Base-by-base conservation (phyloP, 2,113 vertebrate species). In the Chloropsis hardwickii region DNA sequence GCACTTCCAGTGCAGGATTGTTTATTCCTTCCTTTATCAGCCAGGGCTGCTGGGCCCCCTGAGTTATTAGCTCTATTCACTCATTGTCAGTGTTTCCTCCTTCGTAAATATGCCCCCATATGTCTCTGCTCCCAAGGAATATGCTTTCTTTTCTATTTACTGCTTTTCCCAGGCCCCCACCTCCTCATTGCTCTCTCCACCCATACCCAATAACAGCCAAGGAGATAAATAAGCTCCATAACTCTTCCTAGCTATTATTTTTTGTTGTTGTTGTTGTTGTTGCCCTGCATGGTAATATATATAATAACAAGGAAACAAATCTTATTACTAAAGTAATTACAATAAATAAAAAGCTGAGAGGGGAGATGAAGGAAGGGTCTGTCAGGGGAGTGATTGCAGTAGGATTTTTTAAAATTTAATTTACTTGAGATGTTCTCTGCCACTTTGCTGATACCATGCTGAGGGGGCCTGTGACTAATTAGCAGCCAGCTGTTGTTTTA, bases 201-300 rank as follows among this genome's bases (percentile, higher is more conserved):
- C 95, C 96, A 60, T 95, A 97, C 86, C 97, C 94, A 96, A 57
- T 97, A 98, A 97, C 62, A 74, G 94, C 97, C 95, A 95, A 95
- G 90, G 94, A 98, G 97, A 98, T 98, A 98, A 98, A 98, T 98
- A 98, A 97, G 96, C 97, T 82, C 86, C 94, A 97, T 98, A 98
- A 98, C 77, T 98, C 96, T 98, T 97, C 93, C 81, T 54, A 83
- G 92, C 94, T 94, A 95, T 97, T 97, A 92, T 97, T 94, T 92
- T 95, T 94, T 93, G 45, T 95, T 95, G 80, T 94, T 96, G 81
- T 93, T 96, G 69, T 97, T 96, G 72, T 97, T 96, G 82, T 96
- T 97, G 74, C 93, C 44, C 84, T 94, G 94, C 67, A 94, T 85
- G 77, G 92, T 97, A 95, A 96, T 96, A 96, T 97, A 97, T 97